Base-by-base conservation (phyloP, 2,888 invertebrate species). In the Perizoma flavofasciatum region DNA sequence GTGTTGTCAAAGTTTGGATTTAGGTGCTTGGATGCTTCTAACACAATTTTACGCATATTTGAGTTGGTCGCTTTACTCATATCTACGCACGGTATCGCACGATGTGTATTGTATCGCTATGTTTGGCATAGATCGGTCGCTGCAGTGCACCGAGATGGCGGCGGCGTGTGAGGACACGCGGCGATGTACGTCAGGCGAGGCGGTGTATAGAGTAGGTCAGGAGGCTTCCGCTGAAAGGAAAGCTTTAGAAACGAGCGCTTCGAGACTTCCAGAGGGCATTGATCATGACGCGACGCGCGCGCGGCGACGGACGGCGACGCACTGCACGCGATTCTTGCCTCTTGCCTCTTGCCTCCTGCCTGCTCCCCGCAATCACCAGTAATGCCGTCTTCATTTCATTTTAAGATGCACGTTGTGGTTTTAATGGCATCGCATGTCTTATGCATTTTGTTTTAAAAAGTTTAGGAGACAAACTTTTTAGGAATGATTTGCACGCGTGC, bases 171-270 rank as follows among this genome's bases (percentile, higher is more conserved):
- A 48, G 34, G 6, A 7, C 37, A 10, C 43, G 6, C n/a, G 43
- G 9, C 43, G 10, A 49, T 39, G 49, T 49, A 49, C 39, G 47
- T 34, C 34, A 39, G 8, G 32, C 39, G 49, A 4, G 39, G 39
- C 49, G 39, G 11, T 22, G 39, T 32, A 7, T n/a, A 6, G 48
- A 48, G 48, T 48, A 48, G 48, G 48, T 48, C 48, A 48, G 37
- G 37, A 6, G 48, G 48, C 34, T n/a, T 48, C 37, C 37, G 37
- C 37, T 37, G 6, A 5, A 22, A 33, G 46, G 55, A 60, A 60
- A 55, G 55, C 55, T 52, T 60, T 22, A 22, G 1, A 22, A 22
- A 60, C 55, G 55, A 60, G 55, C 55, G 59, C 33, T 51, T 49
- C 49, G 37, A 50, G 44, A 55, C 22, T 22, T 22, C 22, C 22